Evolutionary conservation across 2,888 invertebrate species (phyloP).

Genomic region (Gryllus longicercus): DNA sequence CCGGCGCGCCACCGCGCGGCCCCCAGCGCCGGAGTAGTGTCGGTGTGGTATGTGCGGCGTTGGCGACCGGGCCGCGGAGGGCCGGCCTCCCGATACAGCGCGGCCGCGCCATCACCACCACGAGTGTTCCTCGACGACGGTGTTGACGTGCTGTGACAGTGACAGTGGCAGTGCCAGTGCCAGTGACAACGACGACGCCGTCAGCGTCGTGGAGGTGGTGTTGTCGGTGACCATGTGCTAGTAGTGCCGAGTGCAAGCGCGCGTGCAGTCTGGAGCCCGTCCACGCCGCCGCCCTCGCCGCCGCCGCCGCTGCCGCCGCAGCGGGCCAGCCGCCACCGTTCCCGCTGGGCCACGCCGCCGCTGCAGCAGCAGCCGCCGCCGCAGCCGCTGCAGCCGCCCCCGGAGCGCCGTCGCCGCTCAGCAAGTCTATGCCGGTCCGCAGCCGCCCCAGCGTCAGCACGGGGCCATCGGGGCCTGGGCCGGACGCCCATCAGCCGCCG

Average conservation of each 20-base stretch:
- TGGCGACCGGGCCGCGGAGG: constrained; percentile 38
- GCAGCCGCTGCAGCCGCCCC: constrained; percentile 44
- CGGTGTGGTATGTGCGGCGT: constrained; percentile 46
- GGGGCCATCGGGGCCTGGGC: constrained; percentile 38
- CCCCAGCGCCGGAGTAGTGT: constrained; percentile 55
- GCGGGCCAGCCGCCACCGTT: constrained; percentile 46
- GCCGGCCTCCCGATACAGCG: constrained; percentile 37
- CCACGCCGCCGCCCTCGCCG: constrained; percentile 51
- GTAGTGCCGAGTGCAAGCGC: neutral
- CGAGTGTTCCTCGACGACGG: constrained; percentile 19
- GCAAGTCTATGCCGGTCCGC: constrained; percentile 39
- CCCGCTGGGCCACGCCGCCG: constrained; percentile 49
- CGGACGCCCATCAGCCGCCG: constrained; percentile 25
- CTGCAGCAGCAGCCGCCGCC: constrained; percentile 41
- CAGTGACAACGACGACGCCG: constrained; percentile 58
- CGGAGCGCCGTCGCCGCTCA: constrained; percentile 41
- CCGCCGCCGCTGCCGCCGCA: constrained; percentile 52
- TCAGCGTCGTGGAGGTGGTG: constrained; percentile 57
- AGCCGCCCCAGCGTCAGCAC: constrained; percentile 40
- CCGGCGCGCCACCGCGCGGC: constrained; percentile 49
- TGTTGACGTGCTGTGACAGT: constrained; percentile 21
- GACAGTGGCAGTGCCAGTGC: constrained; percentile 47
- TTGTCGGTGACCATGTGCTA: constrained; percentile 48
- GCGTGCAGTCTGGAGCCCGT: constrained; percentile 50
- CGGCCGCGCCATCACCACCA: constrained; percentile 32